These are phyloP conservation scores for Archegozetes longisetosus DNA, from an alignment of 1,140 invertebrate genomes.

Conservation along the genomic window DNA sequence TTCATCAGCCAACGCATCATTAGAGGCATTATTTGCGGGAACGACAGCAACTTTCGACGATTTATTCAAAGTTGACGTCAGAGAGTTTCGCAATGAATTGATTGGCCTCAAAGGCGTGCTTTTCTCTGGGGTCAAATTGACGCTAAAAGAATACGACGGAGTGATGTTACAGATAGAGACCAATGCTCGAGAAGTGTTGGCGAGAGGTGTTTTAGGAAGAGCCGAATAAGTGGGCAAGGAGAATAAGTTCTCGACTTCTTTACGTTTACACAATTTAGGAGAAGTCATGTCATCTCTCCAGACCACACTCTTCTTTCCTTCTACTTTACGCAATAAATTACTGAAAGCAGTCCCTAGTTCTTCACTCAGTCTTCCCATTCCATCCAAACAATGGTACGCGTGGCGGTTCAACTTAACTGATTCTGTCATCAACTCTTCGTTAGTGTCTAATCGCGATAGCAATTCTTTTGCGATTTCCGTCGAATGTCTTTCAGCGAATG, in stretches of 20 bases:
- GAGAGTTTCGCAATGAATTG: background rate
- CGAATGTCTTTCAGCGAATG: slow-evolving; percentile 9
- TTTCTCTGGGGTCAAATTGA: background rate
- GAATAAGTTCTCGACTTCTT: background rate
- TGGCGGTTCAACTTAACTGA: background rate
- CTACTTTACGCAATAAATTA: slow-evolving; percentile 3
- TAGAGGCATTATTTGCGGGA: background rate
- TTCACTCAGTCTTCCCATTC: background rate
- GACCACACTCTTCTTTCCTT: slow-evolving; percentile 17
- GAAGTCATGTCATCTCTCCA: slow-evolving; percentile 15
- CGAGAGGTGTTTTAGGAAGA: background rate
- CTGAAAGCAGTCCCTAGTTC: slow-evolving; percentile 6
- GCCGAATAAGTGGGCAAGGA: background rate
- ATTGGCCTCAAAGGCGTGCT: background rate
- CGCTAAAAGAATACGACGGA: background rate
- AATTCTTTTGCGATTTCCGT: slow-evolving; percentile 5
- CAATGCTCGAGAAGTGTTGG: slow-evolving; percentile 4
- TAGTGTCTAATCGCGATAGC: background rate
- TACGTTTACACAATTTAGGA: background rate
- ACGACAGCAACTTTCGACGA: background rate
- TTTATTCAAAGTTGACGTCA: background rate
- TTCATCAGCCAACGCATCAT: background rate
- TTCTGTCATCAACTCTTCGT: slow-evolving; percentile 4
- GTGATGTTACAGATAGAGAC: slow-evolving; percentile 4
- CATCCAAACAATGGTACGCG: slow-evolving; percentile 5